These are phyloP conservation scores for Parthenolecanium corni DNA, from an alignment of 2,888 invertebrate species.

Conservation along the genomic window DNA sequence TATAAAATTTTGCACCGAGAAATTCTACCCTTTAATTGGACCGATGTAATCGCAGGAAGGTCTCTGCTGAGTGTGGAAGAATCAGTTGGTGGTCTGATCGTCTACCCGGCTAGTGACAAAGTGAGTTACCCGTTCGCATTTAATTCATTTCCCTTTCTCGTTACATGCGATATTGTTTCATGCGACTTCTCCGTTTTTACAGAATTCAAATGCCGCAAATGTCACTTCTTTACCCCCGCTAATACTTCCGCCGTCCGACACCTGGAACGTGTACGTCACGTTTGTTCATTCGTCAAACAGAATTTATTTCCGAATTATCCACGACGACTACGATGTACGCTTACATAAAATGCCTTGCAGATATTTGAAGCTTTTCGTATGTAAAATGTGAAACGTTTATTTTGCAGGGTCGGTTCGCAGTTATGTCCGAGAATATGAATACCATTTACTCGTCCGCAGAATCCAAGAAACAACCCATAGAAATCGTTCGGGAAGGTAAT, in stretches of 20 bases:
- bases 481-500: constrained; percentile 2
- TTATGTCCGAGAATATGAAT: constrained; percentile 2
- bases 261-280: constrained; percentile 1
- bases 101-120: background rate
- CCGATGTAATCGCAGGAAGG: background rate
- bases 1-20: background rate
- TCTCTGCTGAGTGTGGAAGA: constrained; percentile 11
- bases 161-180: background rate
- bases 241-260: background rate
- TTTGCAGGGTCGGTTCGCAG: background rate
- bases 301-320: constrained; percentile 4
- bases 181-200: background rate
- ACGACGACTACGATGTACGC: constrained; percentile 18
- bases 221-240: background rate
- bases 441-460: background rate
- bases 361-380: background rate
- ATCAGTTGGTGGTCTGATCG: constrained; percentile 1
- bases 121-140: background rate
- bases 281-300: background rate
- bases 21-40: constrained; percentile 3
- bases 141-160: too few relatives aligned
- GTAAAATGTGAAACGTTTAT: background rate
- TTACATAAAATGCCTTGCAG: background rate
- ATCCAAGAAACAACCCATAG: background rate
- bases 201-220: background rate